A percentile compares a stretch with the other conserved stretches of the same genome.
phyloP scores from a whole-genome alignment of 2,888 invertebrate species.

The Volucella bombylans region DNA sequence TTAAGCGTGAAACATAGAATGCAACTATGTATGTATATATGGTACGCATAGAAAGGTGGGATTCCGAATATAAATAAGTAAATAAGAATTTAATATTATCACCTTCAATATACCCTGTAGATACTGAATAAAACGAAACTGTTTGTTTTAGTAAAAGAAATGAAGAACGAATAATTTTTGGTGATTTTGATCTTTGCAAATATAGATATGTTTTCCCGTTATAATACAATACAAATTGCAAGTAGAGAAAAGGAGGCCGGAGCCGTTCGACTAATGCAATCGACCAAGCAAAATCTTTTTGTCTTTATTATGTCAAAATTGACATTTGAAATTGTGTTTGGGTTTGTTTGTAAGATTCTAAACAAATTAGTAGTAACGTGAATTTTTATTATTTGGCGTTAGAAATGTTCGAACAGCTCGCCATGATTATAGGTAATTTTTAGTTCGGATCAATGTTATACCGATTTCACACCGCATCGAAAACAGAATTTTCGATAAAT shows the following conservation, averaged over 20 bases:
- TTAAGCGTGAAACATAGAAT: not conserved
- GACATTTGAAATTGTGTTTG: not conserved
- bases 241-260: slow-evolving; percentile 1
- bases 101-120: too few relatives aligned
- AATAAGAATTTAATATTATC: too few relatives aligned
- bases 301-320: slow-evolving; percentile 1
- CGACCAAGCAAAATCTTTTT: slow-evolving; percentile 15
- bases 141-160: not conserved
- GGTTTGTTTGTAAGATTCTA: not conserved
- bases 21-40: too few relatives aligned
- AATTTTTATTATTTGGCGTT: too few relatives aligned
- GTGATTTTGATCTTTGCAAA: not conserved
- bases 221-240: not conserved
- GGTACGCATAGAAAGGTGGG: too few relatives aligned
- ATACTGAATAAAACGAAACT: not conserved
- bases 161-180: not conserved
- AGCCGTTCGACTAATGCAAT: not conserved
- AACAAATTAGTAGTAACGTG: too few relatives aligned
- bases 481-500: too few relatives aligned
- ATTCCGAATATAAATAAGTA: too few relatives aligned
- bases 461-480: too few relatives aligned
- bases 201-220: not conserved
- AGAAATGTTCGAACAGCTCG: too few relatives aligned
- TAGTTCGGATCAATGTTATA: too few relatives aligned
- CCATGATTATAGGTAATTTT: too few relatives aligned